These are phyloP conservation scores for Pituophis catenifer DNA, from an alignment of 2,113 vertebrate genomes.

Conservation along the genomic window DNA sequence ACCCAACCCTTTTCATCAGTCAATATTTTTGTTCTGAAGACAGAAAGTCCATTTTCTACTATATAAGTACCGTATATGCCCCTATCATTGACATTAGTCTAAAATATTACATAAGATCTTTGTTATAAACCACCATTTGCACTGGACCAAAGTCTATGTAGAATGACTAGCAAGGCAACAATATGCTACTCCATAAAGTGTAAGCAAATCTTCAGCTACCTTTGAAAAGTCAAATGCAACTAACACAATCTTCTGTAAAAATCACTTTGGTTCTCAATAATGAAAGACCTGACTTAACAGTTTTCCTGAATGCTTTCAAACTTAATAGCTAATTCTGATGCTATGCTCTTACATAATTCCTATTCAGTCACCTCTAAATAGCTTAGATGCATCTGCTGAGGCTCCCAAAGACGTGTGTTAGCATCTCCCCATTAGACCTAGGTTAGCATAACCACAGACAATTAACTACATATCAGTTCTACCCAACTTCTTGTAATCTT, in stretches of 20 bases:
- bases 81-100: not conserved
- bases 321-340: not conserved
- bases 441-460: not conserved
- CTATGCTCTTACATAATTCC: not conserved
- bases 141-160: not conserved
- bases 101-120: not conserved
- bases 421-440: not conserved
- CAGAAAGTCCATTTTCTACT: not conserved
- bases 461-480: not conserved
- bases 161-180: not conserved
- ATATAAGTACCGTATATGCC: not conserved
- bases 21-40: not conserved
- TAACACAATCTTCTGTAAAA: slow-evolving; percentile 1
- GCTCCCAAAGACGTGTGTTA: not conserved
- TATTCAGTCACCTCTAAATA: not conserved
- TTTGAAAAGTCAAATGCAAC: slow-evolving; percentile 7
- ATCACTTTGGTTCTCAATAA: not conserved
- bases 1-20: not conserved
- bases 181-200: not conserved
- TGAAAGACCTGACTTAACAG: not conserved
- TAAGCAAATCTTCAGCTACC: not conserved
- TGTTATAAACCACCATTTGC: not conserved
- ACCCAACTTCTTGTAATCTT: not conserved
- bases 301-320: not conserved
- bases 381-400: not conserved